Evolutionary conservation across 2,888 invertebrate species (phyloP).

Genomic region (Craniophora ligustri): DNA sequence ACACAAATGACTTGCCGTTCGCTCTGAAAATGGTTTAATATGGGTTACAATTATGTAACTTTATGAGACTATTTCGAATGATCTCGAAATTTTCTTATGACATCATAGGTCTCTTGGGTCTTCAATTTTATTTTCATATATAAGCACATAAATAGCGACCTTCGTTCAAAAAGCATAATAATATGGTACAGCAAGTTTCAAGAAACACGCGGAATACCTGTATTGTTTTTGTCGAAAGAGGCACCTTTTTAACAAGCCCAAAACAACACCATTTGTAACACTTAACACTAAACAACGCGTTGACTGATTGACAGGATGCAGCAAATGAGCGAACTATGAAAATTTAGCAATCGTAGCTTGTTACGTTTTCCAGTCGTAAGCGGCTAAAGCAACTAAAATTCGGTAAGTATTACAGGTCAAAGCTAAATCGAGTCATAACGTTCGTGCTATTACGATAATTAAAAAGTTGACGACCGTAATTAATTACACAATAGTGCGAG

Average conservation of each 20-base stretch:
- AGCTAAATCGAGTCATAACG: slow-evolving; percentile 8
- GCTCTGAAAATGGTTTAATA: slow-evolving; percentile 91
- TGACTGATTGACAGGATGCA: not conserved
- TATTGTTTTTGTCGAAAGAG: not conserved
- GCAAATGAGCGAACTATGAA: not conserved
- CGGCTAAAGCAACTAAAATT: slow-evolving; percentile 6
- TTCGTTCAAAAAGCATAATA: too few relatives aligned
- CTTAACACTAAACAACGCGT: not conserved
- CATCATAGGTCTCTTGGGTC: not conserved
- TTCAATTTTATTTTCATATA: not conserved
- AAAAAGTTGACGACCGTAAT: slow-evolving; percentile 16
- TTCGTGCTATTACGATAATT: slow-evolving; percentile 20
- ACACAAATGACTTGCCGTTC: slow-evolving; percentile 99
- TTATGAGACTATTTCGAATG: too few relatives aligned
- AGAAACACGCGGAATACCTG: not conserved
- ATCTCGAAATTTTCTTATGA: too few relatives aligned
- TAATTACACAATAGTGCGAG: slow-evolving; percentile 25
- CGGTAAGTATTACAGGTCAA: slow-evolving; percentile 10
- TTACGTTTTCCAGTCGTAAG: not conserved
- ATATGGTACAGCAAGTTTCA: too few relatives aligned
- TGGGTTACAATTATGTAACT: too few relatives aligned
- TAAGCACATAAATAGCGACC: too few relatives aligned
- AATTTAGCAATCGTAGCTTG: not conserved
- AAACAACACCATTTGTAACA: not conserved
- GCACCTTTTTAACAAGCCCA: too few relatives aligned